A percentile compares a stretch with the other conserved stretches of the same genome.
phyloP scores from a whole-genome alignment of 2,797 vertebrate genomes.

The Schizopygopsis pylzovi region DNA sequence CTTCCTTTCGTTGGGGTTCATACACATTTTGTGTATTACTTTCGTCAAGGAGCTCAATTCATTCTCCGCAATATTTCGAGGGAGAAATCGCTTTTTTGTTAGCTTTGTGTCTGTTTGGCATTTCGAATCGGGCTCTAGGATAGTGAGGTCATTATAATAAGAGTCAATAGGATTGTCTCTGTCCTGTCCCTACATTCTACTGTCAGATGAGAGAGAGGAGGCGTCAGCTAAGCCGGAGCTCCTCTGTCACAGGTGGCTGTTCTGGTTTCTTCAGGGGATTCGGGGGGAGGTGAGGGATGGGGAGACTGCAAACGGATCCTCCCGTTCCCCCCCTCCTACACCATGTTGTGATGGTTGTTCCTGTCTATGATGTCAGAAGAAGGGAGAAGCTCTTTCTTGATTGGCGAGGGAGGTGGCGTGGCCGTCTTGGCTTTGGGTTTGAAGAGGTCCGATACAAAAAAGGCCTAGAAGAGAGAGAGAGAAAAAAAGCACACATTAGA shows the following conservation, averaged over 20 bases:
- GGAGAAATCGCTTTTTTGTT: constrained; percentile 53
- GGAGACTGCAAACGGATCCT: constrained; percentile 41
- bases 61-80: constrained; percentile 63
- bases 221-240: constrained; percentile 76
- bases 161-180: constrained; percentile 84
- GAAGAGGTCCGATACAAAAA: constrained; percentile 97
- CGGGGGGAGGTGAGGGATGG: constrained; percentile 14
- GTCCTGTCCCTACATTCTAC: constrained; percentile 98
- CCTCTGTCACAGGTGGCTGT: constrained; percentile 82
- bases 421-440: constrained; percentile 84
- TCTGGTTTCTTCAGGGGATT: constrained; percentile 57
- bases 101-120: constrained; percentile 66
- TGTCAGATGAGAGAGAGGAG: constrained; percentile 90
- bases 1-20: constrained; percentile 63
- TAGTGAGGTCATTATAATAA: constrained; percentile 65
- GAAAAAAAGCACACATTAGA: neutral
- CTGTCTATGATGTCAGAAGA: constrained; percentile 95
- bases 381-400: constrained; percentile 94
- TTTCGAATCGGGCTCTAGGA: constrained; percentile 75
- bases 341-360: constrained; percentile 98
- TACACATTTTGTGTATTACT: constrained; percentile 46
- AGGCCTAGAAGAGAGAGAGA: constrained; percentile 79
- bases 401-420: constrained; percentile 86
- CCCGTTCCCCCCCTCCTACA: constrained; percentile 79
- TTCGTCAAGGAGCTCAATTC: constrained; percentile 54